Conservation (phyloP, 2,797 vertebrate genomes). For the Moxostoma hubbsi region DNA sequence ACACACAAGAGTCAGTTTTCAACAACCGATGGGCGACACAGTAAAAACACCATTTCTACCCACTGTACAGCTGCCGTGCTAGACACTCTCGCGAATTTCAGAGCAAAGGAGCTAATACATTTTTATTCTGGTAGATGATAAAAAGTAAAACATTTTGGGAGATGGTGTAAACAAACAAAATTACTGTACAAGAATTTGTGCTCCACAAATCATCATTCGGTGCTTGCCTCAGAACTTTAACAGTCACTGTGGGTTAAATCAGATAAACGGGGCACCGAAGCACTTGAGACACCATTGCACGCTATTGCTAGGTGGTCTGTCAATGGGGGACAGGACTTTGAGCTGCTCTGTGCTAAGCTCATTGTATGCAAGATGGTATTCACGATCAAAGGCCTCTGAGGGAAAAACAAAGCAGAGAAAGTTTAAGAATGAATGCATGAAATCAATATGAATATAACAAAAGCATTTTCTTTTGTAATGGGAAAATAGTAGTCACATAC, state of each 20-base stretch:
- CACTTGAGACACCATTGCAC: constrained; percentile 90
- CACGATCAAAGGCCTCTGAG: constrained; percentile 93
- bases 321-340: constrained; percentile 84
- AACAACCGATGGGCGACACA: constrained; percentile 8
- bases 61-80: constrained; percentile 9
- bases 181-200: constrained; percentile 25
- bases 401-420: neutral
- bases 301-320: constrained; percentile 82
- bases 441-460: neutral
- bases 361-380: constrained; percentile 87
- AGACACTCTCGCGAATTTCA: constrained; percentile 38
- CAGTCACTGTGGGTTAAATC: constrained; percentile 55
- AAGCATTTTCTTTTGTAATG: neutral
- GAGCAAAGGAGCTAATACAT: constrained; percentile 41
- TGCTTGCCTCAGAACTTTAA: constrained; percentile 6
- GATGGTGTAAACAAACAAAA: constrained; percentile 36
- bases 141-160: constrained; percentile 68
- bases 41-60: constrained; percentile 34
- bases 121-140: constrained; percentile 51
- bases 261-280: constrained; percentile 91
- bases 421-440: neutral
- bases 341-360: constrained; percentile 84
- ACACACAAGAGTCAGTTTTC: constrained; percentile 29
- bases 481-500: constrained; percentile 75
- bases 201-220: constrained; percentile 34